A percentile compares a stretch with the other conserved stretches of the same genome.
Conservation (phyloP, 1,140 invertebrate species). For the Heterodera schachtii region DNA sequence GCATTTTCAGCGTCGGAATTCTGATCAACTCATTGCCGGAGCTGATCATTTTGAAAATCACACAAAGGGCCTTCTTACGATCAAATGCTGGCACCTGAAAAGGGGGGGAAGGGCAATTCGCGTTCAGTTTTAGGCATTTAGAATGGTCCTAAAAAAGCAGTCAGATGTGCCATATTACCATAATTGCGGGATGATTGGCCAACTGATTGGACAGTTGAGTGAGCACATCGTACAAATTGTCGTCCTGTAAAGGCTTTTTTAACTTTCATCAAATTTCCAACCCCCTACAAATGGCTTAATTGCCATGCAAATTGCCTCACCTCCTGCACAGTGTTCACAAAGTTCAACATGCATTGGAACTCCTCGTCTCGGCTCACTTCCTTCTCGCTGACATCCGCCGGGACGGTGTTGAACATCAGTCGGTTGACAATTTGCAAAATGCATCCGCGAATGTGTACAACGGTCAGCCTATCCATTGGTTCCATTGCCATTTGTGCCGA, state of each 20-base stretch:
- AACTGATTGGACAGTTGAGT: conserved; percentile 94
- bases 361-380: conserved; percentile 84
- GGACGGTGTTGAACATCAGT: conserved; percentile 39
- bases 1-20: conserved; percentile 88
- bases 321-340: conserved; percentile 93
- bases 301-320: conserved; percentile 67
- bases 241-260: conserved; percentile 75
- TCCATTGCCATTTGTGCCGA: neutral
- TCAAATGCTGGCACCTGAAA: conserved; percentile 87
- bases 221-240: conserved; percentile 95
- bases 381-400: conserved; percentile 37
- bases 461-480: conserved; percentile 29
- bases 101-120: neutral
- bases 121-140: neutral
- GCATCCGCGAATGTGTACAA: conserved; percentile 52
- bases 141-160: too few species aligned
- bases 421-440: conserved; percentile 55
- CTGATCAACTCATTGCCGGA: conserved; percentile 92
- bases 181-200: conserved; percentile 94
- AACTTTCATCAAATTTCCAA: too few species aligned
- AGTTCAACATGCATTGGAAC: conserved; percentile 95
- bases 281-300: too few species aligned
- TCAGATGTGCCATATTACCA: conserved; percentile 68
- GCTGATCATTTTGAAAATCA: conserved; percentile 92
- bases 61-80: conserved; percentile 87